Conservation (phyloP, 2,113 vertebrate species). For the Bubo bubo region DNA sequence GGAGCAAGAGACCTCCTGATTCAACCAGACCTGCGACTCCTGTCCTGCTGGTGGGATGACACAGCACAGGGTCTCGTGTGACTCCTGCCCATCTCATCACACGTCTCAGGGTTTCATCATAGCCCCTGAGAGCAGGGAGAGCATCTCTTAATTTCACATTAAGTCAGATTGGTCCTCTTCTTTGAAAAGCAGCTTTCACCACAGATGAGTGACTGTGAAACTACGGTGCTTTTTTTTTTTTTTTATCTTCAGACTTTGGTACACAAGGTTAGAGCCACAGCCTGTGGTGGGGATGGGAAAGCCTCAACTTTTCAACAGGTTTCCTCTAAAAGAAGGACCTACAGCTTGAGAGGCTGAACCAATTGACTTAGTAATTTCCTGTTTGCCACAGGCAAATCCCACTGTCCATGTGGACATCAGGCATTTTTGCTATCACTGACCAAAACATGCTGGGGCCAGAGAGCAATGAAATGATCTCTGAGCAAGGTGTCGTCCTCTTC, state of each 20-base stretch:
- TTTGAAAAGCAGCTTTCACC: neutral
- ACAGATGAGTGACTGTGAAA: neutral
- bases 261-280: neutral
- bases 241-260: neutral
- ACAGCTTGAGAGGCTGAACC: neutral
- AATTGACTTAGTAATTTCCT: neutral
- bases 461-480: neutral
- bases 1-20: neutral
- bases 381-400: neutral
- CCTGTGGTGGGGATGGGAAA: neutral
- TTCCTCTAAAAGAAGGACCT: neutral
- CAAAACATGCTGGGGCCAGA: neutral
- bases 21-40: neutral
- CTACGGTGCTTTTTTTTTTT: neutral
- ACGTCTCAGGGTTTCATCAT: neutral
- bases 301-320: neutral
- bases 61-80: accelerated
- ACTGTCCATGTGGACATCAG: accelerated
- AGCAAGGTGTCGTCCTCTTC: neutral
- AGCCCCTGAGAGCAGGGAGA: neutral
- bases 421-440: neutral
- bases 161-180: neutral
- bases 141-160: neutral
- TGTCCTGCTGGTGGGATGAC: neutral
- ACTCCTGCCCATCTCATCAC: neutral